A percentile compares a stretch with the other conserved stretches of the same genome.
Conservation (phyloP, 2,888 invertebrate genomes). For the Acrobasis repandana region DNA sequence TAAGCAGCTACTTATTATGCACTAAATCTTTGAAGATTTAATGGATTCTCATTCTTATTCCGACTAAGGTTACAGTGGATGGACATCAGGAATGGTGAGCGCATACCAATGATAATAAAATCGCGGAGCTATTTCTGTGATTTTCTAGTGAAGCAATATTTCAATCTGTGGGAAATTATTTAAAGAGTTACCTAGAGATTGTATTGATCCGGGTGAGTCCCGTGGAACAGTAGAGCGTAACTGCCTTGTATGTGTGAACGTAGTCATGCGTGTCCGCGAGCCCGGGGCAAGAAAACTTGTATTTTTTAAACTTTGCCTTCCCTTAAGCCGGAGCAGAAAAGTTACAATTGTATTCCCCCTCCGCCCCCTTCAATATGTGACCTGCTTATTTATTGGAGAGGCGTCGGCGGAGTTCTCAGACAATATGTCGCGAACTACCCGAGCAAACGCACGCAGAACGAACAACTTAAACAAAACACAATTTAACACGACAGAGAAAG, state of each 20-base stretch:
- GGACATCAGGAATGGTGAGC: slow-evolving; percentile 52
- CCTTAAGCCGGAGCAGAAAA: slow-evolving; percentile 72
- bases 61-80: slow-evolving; percentile 57
- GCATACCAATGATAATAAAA: slow-evolving; percentile 58
- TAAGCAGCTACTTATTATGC: slow-evolving; percentile 63
- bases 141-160: slow-evolving; percentile 19
- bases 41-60: slow-evolving; percentile 76
- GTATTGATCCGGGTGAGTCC: slow-evolving; percentile 37
- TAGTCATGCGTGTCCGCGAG: slow-evolving; percentile 52
- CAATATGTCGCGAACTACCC: slow-evolving; percentile 78
- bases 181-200: slow-evolving; percentile 31
- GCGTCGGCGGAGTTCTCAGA: slow-evolving; percentile 78
- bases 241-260: slow-evolving; percentile 55
- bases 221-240: slow-evolving; percentile 22
- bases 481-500: slow-evolving; percentile 64
- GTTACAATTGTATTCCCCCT: slow-evolving; percentile 81
- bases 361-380: slow-evolving; percentile 81
- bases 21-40: slow-evolving; percentile 65
- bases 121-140: slow-evolving; percentile 33
- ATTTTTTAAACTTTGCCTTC: slow-evolving; percentile 81
- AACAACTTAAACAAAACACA: slow-evolving; percentile 72
- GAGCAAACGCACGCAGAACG: slow-evolving; percentile 61
- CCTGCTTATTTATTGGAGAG: slow-evolving; percentile 82
- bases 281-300: slow-evolving; percentile 67
- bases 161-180: slow-evolving; percentile 31